Evolutionary conservation across 2,797 vertebrate genomes (phyloP).

Genomic region (Crotalus adamanteus): DNA sequence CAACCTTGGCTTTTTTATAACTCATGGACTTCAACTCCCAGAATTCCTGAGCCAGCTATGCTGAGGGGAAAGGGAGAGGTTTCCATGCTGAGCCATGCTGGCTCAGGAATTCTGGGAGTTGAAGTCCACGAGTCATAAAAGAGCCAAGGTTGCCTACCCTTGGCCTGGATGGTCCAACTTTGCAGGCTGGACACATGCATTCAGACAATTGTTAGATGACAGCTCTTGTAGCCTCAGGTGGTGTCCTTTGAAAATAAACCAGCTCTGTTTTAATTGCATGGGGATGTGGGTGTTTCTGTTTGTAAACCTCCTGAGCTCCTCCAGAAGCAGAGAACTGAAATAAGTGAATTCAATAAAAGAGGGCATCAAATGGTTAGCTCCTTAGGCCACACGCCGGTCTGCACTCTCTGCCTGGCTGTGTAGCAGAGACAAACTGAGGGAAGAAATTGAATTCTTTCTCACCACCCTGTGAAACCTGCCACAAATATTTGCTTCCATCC

Average conservation of each 20-base stretch:
- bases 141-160: too few species aligned
- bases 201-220: not conserved
- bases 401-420: not conserved
- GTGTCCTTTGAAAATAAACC: not conserved
- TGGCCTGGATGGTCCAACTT: not conserved
- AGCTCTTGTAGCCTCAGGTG: not conserved
- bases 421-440: conserved; percentile 52
- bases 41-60: too few species aligned
- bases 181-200: not conserved
- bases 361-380: conserved; percentile 48
- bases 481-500: conserved; percentile 71
- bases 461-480: conserved; percentile 65
- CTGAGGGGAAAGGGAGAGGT: too few species aligned
- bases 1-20: too few species aligned
- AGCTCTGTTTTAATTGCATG: not conserved
- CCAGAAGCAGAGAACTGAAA: not conserved
- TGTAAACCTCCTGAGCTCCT: not conserved
- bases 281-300: too few species aligned
- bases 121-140: too few species aligned
- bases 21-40: too few species aligned
- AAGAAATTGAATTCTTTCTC: conserved; percentile 71
- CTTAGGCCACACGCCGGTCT: not conserved
- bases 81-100: too few species aligned
- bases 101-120: too few species aligned
- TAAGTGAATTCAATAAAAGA: not conserved